Evolutionary conservation across 1,140 invertebrate genomes (phyloP), one percentile per base, ranked within the genome.

Genomic region (Penaeus indicus): DNA sequence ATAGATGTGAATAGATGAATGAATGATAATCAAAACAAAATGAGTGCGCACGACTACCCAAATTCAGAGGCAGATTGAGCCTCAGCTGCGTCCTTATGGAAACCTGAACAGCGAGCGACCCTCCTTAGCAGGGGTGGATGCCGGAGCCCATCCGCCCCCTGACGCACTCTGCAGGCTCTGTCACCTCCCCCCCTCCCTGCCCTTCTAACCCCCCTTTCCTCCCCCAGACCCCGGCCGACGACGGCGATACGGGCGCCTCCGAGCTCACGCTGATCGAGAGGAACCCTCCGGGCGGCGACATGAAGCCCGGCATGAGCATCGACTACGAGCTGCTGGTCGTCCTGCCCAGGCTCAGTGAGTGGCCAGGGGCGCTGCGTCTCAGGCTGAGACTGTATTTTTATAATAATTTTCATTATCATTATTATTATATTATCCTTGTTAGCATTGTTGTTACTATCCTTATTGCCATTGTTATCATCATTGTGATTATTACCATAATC

Each of bases 281-380:
- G 16, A 27, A 42, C 5, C 11, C 54, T 10, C 38, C 61, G 1
- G 19, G 21, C 8, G 32, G n/a, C 38, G 27, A 22, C 0, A 38
- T 87, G 16, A 16, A 78, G n/a, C 85, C 79, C 2, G 63, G 77
- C 13, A 81, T 47, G n/a, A 54, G 38, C 27, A 62, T 80, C 54
- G 77, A 21, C 8, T 81, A 69, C 42, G 32, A 42, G 25, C n/a
- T 87, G 38, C 27, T 63, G 2, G 42, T 87, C 19, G 62, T 79
- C 60, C 27, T 87, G 10, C 85, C 85, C 5, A 60, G 10, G 10
- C 77, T 87, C 10, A 32, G 85, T 87, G 69, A 64, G 85, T 81
- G 8, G 78, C 32, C 16, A 8, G 16, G 78, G 16, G 32, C 78
- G 22, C 13, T 79, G 27, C 5, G 78, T 8, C 38, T 79, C 16